phyloP scores from a whole-genome alignment of 2,797 vertebrate species.

The Peromyscus aztecus region DNA sequence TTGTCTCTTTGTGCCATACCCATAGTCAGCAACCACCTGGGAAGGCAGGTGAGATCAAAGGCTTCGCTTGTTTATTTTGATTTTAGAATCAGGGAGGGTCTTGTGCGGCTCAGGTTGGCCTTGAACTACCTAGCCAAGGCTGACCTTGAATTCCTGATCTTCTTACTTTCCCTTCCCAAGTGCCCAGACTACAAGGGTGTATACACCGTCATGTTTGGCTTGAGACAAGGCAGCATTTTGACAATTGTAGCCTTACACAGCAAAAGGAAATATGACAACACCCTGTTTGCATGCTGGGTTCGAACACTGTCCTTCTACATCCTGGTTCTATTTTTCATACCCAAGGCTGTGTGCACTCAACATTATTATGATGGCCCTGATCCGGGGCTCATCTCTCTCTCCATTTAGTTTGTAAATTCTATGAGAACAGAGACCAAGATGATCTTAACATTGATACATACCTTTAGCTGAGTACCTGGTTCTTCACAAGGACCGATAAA shows the following conservation, averaged over 20 bases:
- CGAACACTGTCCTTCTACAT: not conserved
- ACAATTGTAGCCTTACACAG: not conserved
- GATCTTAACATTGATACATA: not conserved
- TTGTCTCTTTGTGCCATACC: not conserved
- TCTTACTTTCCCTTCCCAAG: not conserved
- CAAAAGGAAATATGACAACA: not conserved
- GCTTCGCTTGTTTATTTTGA: not conserved
- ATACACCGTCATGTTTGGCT: not conserved
- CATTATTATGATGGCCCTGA: accelerated
- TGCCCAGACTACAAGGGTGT: not conserved
- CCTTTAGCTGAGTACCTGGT: not conserved
- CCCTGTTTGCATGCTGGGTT: not conserved
- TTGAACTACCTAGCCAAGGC: not conserved
- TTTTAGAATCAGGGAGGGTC: not conserved
- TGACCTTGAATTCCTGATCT: not conserved
- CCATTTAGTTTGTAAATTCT: not conserved
- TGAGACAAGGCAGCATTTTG: not conserved
- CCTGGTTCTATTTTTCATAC: accelerated
- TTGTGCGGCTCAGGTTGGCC: not conserved
- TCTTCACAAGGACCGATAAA: not conserved
- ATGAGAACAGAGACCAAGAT: not conserved
- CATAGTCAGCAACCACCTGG: not conserved
- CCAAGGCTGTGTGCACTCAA: not conserved
- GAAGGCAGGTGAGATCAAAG: not conserved
- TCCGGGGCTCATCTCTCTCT: not conserved